Conservation (phyloP, 2,888 invertebrate genomes). For the Tetrapedia diversipes region DNA sequence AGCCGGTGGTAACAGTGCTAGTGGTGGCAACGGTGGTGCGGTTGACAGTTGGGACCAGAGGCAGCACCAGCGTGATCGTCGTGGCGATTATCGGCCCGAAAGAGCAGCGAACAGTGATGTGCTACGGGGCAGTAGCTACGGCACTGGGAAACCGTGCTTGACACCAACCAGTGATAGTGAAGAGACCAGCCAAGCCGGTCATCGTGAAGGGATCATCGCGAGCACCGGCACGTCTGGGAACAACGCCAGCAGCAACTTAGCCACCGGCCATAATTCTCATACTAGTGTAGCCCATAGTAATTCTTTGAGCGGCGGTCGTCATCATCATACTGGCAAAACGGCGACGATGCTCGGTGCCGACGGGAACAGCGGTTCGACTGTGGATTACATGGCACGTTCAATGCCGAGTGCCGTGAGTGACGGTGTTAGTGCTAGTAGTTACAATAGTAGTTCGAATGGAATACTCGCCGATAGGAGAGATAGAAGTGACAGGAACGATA, state of each 20-base stretch:
- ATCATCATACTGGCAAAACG: slow-evolving; percentile 49
- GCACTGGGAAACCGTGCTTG: slow-evolving; percentile 69
- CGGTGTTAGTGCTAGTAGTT: slow-evolving; percentile 46
- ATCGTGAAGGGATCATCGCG: slow-evolving; percentile 33
- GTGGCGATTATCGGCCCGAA: slow-evolving; percentile 75
- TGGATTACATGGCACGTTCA: slow-evolving; percentile 53
- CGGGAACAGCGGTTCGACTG: slow-evolving; percentile 28
- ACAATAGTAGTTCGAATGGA: slow-evolving; percentile 64
- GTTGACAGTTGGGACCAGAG: slow-evolving; percentile 68
- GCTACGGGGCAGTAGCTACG: slow-evolving; percentile 67
- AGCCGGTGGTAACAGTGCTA: slow-evolving; percentile 61
- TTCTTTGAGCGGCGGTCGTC: slow-evolving; percentile 56
- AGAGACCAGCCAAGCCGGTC: slow-evolving; percentile 44
- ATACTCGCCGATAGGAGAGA: slow-evolving; percentile 68
- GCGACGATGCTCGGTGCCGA: slow-evolving; percentile 17
- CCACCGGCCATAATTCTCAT: slow-evolving; percentile 71
- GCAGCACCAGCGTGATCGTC: slow-evolving; percentile 70
- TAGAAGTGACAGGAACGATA: slow-evolving; percentile 71
- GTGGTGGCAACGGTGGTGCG: slow-evolving; percentile 45
- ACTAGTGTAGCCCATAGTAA: slow-evolving; percentile 70
- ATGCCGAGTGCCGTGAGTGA: slow-evolving; percentile 53
- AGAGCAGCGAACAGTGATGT: slow-evolving; percentile 77
- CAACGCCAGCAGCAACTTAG: slow-evolving; percentile 48
- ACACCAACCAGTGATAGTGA: slow-evolving; percentile 74
- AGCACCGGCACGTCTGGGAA: slow-evolving; percentile 21